Evolutionary conservation across 92 coral and sea anemone genomes (phyloP), one percentile per base, ranked within the genome.

Genomic region (Siderastrea radians): DNA sequence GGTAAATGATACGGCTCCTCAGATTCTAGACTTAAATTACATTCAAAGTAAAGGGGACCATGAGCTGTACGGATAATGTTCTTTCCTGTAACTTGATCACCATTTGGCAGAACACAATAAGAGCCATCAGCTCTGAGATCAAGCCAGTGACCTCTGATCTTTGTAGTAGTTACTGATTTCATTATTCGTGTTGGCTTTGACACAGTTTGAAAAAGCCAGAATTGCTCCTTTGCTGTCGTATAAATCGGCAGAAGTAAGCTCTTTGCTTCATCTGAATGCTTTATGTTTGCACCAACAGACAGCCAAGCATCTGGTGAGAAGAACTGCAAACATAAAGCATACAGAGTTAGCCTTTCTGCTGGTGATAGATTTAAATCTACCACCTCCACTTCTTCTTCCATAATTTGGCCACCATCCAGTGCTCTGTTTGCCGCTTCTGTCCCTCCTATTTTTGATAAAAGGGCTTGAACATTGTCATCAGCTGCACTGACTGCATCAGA

Each of bases 201-300:
- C 7, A 66, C 63, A 10, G 88, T 72, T 65, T 53, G 70, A 68
- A 89, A 89, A 4, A 89, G 78, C 88, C 92, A 89, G 85, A 82
- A 89, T 82, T 51, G 62, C 53, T 89, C 64, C 48, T 77, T 80
- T 4, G 85, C 89, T 46, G 88, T 63, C 12, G 93, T 84, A 70
- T 75, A 79, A 60, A 90, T 71, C 10, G 93, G 82, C 49, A 84
- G 15, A 45, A 90, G 74, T 47, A 90, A 68, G 80, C 77, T 90
- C 43, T 77, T 57, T 50, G 81, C 82, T 12, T 50, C 78, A 77
- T 90, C 76, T 5, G 83, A 59, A 76, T 90, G 89, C 82, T 78
- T 66, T 76, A 90, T 90, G 66, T 78, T 90, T 59, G 77, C 82
- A 49, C 93, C 93, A 84, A 90, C 89, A 68, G 86, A 87, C n/a